Evolutionary conservation across 2,888 invertebrate genomes (phyloP).

Genomic region (Tetropium fuscum): DNA sequence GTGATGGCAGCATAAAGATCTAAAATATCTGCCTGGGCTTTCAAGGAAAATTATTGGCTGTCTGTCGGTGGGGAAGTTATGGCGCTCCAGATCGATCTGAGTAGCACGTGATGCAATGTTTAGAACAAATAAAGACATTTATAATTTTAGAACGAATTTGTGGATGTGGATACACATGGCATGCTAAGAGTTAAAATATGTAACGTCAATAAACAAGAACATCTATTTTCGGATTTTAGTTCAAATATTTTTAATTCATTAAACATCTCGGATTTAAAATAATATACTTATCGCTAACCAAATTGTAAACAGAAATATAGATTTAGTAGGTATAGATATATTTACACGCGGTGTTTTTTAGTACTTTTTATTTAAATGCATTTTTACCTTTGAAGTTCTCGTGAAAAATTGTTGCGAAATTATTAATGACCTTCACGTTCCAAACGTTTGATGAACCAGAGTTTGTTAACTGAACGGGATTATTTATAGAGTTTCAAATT

Average conservation of each 20-base stretch:
- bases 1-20: conserved; percentile 42
- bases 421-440: neutral
- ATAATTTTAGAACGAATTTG: conserved; percentile 24
- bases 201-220: conserved; percentile 51
- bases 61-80: conserved; percentile 38
- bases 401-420: neutral
- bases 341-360: conserved; percentile 31
- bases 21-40: conserved; percentile 39
- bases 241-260: conserved; percentile 51
- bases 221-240: conserved; percentile 50
- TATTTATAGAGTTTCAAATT: too few species aligned
- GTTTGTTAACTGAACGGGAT: too few species aligned
- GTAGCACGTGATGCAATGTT: conserved; percentile 32
- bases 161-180: conserved; percentile 23
- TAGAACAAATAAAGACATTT: conserved; percentile 33
- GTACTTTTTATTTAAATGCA: conserved; percentile 14
- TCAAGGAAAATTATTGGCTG: conserved; percentile 41
- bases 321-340: conserved; percentile 35
- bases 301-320: conserved; percentile 38
- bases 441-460: too few species aligned
- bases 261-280: conserved; percentile 43
- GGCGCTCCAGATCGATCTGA: conserved; percentile 33
- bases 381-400: conserved; percentile 15
- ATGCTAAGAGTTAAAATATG: conserved; percentile 43
- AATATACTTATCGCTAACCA: conserved; percentile 42